phyloP scores from a whole-genome alignment of 2,888 invertebrate genomes.

The Cerastis leucographa region DNA sequence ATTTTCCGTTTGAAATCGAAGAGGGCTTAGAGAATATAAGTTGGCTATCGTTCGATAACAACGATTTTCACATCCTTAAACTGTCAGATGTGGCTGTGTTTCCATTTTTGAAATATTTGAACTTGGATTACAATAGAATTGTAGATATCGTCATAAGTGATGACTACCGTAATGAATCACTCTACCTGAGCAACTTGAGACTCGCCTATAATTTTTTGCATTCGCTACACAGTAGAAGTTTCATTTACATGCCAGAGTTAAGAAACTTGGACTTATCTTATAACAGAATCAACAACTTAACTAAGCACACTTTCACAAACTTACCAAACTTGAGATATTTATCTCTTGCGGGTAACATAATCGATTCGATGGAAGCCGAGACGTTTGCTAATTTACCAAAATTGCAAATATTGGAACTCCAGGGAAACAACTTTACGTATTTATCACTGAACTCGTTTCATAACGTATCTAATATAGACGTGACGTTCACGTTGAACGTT shows the following conservation, averaged over 20 bases:
- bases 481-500: constrained; percentile 94
- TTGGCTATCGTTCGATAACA: constrained; percentile 97
- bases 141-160: constrained; percentile 92
- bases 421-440: constrained; percentile 93
- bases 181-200: constrained; percentile 94
- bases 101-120: constrained; percentile 94
- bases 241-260: constrained; percentile 93
- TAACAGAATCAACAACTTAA: constrained; percentile 93
- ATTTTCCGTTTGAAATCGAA: constrained; percentile 94
- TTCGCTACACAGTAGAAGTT: constrained; percentile 92
- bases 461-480: constrained; percentile 92
- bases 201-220: constrained; percentile 95
- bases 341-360: constrained; percentile 95
- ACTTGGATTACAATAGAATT: constrained; percentile 96
- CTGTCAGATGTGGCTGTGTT: constrained; percentile 93
- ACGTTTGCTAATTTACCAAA: constrained; percentile 94
- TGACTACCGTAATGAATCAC: constrained; percentile 93
- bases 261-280: constrained; percentile 95
- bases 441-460: constrained; percentile 93
- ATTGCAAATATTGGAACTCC: constrained; percentile 94
- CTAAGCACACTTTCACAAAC: constrained; percentile 93
- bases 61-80: constrained; percentile 94
- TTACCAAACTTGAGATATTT: constrained; percentile 95
- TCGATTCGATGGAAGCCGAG: constrained; percentile 93
- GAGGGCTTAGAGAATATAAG: constrained; percentile 93